Percentiles rank a stretch among this genome's conserved stretches.
Evolutionary conservation across 2,888 invertebrate species (phyloP).

Genomic region (Tetragnatha montana): DNA sequence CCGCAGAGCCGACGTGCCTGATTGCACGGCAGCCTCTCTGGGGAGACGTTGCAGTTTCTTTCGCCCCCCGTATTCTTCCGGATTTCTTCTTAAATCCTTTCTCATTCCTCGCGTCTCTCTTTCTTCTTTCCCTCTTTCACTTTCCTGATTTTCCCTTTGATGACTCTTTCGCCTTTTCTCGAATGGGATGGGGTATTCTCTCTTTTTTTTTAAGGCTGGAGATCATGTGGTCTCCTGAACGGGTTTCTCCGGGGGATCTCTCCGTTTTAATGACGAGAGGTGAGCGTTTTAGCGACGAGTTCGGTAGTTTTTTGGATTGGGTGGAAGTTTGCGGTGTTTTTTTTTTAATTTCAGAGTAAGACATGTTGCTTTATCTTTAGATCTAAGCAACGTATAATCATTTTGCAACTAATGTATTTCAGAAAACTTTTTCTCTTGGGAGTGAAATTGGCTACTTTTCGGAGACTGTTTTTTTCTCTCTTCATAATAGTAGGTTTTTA

Average conservation of each 20-base stretch:
- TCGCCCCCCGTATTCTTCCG: background rate
- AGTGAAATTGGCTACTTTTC: no score
- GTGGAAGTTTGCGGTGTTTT: no score
- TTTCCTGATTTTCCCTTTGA: constrained; percentile 17
- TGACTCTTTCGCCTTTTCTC: constrained; percentile 18
- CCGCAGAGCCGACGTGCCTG: background rate
- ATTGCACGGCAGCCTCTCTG: background rate
- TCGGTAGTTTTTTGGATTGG: no score
- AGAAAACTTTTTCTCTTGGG: background rate
- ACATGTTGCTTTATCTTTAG: background rate
- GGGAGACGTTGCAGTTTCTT: background rate
- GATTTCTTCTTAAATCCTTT: constrained; percentile 24
- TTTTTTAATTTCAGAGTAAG: background rate
- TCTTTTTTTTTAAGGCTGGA: background rate
- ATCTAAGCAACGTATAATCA: background rate
- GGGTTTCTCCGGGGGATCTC: background rate
- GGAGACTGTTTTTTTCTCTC: no score
- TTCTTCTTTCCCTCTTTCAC: background rate
- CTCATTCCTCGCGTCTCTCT: constrained; percentile 8
- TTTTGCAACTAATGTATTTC: background rate
- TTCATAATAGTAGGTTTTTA: no score
- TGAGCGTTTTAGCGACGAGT: background rate
- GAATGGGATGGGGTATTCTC: background rate
- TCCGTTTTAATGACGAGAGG: background rate
- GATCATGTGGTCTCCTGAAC: background rate